Evolutionary conservation across 2,888 invertebrate genomes (phyloP).

Genomic region (Lymantria monacha): DNA sequence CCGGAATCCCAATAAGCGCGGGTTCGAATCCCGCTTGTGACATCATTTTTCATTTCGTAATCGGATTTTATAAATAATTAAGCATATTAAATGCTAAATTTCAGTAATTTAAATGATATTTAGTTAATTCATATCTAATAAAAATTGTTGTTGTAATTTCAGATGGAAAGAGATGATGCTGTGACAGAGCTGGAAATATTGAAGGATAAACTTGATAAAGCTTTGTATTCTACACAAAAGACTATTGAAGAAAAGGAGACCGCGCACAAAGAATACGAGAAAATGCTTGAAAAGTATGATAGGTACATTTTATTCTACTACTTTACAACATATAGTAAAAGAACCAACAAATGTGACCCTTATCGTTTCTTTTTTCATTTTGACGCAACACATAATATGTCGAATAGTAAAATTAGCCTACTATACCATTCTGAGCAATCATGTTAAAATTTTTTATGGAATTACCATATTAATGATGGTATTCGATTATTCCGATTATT

Average conservation of each 20-base stretch:
- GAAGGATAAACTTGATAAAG: conserved; percentile 95
- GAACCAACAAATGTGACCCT: background rate
- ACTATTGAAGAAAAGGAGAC: conserved; percentile 93
- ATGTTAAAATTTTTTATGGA: no score
- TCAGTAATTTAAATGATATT: no score
- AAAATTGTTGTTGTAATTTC: conserved; percentile 34
- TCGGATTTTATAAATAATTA: no score
- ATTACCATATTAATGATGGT: no score
- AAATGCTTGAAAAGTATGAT: conserved; percentile 95
- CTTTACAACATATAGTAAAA: conserved; percentile 3
- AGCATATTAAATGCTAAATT: no score
- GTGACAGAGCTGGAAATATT: conserved; percentile 92
- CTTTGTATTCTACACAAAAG: conserved; percentile 90
- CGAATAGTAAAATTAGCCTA: background rate
- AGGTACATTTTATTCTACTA: conserved; percentile 79
- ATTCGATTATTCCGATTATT: no score
- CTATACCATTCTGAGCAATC: no score
- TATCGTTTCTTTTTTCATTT: no score
- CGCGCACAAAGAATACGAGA: conserved; percentile 94
- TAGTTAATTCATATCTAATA: no score
- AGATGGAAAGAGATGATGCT: conserved; percentile 94
- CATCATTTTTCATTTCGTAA: no score
- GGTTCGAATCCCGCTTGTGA: no score
- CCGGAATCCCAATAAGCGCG: no score
- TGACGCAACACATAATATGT: background rate